Evolutionary conservation across 1,140 invertebrate genomes (phyloP).

Genomic region (Drosophila lacertosa): DNA sequence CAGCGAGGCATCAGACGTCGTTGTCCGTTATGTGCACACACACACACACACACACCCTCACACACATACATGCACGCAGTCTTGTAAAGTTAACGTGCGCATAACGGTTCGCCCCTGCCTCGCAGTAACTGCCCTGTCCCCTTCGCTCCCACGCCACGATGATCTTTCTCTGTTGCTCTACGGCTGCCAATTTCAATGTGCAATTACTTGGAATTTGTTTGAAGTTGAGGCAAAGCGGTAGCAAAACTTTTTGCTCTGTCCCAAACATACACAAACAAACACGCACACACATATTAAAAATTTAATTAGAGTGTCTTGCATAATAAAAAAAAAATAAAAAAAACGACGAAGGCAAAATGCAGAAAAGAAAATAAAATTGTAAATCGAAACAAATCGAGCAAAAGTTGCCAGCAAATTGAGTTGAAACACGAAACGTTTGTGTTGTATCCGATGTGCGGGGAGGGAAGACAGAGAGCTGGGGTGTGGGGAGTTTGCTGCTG

Average conservation of each 20-base stretch:
- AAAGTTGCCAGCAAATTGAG: slow-evolving; percentile 56
- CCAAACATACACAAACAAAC: slow-evolving; percentile 4
- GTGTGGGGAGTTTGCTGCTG: background rate
- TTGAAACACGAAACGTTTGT: slow-evolving; percentile 43
- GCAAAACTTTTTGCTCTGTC: slow-evolving; percentile 50
- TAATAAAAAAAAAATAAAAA: slow-evolving; percentile 24
- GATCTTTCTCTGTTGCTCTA: background rate
- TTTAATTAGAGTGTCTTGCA: slow-evolving; percentile 68
- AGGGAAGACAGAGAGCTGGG: background rate
- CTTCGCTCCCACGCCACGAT: background rate
- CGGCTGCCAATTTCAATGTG: slow-evolving; percentile 64
- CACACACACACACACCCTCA: background rate
- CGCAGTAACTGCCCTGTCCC: background rate
- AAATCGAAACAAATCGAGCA: slow-evolving; percentile 65
- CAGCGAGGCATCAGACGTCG: slow-evolving; percentile 8
- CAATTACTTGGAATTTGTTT: slow-evolving; percentile 81
- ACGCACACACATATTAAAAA: slow-evolving; percentile 61
- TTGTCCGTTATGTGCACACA: slow-evolving; percentile 3
- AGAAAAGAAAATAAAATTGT: slow-evolving; percentile 43
- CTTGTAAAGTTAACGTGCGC: slow-evolving; percentile 26
- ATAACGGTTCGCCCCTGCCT: background rate
- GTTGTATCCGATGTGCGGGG: background rate
- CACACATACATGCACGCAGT: background rate
- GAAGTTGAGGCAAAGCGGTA: slow-evolving; percentile 53
- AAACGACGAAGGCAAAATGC: slow-evolving; percentile 11